Conservation (phyloP, 2,797 vertebrate species). For the Podarcis siculus region DNA sequence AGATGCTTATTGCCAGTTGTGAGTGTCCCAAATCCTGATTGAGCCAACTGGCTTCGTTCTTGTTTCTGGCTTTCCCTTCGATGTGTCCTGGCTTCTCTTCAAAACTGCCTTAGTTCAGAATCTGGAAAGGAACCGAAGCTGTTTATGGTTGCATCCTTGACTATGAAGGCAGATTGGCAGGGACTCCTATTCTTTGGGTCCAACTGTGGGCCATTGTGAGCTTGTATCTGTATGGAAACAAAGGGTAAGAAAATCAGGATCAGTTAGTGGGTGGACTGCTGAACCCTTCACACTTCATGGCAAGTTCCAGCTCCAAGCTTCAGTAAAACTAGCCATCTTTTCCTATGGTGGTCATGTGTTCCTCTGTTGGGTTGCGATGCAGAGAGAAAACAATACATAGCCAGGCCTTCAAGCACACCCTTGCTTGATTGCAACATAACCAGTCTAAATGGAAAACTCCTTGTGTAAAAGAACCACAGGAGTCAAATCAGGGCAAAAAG, state of each 20-base stretch:
- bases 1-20: not conserved
- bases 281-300: not conserved
- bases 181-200: not conserved
- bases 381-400: too few species aligned
- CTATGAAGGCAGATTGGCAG: not conserved
- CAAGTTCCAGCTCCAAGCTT: not conserved
- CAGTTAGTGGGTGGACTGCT: not conserved
- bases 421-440: too few species aligned
- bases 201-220: not conserved
- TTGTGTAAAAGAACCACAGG: too few species aligned
- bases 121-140: not conserved
- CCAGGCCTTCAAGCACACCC: too few species aligned
- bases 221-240: not conserved
- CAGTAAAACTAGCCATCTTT: not conserved
- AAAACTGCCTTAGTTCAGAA: slow-evolving; percentile 1
- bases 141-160: not conserved
- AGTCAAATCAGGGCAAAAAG: too few species aligned
- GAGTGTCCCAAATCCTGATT: not conserved
- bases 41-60: slow-evolving; percentile 2
- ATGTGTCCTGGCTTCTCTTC: slow-evolving; percentile 4
- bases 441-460: too few species aligned
- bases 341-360: too few species aligned
- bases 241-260: not conserved
- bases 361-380: too few species aligned
- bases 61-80: not conserved